Conservation (phyloP, 1,140 invertebrate species). For the Streblospio benedicti region DNA sequence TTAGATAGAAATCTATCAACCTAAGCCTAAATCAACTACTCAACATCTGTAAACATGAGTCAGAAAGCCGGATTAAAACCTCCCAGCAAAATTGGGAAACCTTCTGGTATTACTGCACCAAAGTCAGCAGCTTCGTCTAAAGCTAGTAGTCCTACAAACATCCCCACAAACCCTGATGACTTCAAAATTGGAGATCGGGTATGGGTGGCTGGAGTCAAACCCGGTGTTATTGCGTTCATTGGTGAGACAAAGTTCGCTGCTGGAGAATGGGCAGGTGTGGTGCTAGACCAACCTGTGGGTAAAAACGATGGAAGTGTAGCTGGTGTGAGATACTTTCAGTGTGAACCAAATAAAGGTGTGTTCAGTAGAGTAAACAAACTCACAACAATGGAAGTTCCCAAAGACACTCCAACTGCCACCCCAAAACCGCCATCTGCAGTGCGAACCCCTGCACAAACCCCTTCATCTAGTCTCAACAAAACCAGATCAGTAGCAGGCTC, state of each 20-base stretch:
- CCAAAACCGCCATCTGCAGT: neutral
- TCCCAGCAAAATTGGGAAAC: no score
- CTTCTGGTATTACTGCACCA: no score
- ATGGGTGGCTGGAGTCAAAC: constrained; percentile 90
- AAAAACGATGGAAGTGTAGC: constrained; percentile 51
- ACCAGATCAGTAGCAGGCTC: constrained; percentile 5
- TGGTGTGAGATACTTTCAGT: constrained; percentile 59
- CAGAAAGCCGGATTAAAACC: no score
- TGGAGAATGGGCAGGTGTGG: constrained; percentile 47
- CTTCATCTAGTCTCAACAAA: constrained; percentile 26
- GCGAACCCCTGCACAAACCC: neutral
- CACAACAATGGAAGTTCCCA: constrained; percentile 52
- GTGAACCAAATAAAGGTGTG: constrained; percentile 82
- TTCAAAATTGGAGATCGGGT: constrained; percentile 91
- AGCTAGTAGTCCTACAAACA: constrained; percentile 20
- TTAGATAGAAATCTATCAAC: no score
- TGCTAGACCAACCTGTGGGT: constrained; percentile 43
- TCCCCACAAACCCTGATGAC: constrained; percentile 54
- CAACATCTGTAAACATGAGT: no score
- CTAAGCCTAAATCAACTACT: no score
- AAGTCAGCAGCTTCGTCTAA: no score
- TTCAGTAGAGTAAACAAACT: constrained; percentile 83
- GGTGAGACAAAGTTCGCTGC: constrained; percentile 69
- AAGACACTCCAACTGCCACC: neutral
- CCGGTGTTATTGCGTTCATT: constrained; percentile 89